Evolutionary conservation across 2,888 invertebrate species (phyloP), one percentile per base, ranked within the genome.

Genomic region (Apotomis betuletana): DNA sequence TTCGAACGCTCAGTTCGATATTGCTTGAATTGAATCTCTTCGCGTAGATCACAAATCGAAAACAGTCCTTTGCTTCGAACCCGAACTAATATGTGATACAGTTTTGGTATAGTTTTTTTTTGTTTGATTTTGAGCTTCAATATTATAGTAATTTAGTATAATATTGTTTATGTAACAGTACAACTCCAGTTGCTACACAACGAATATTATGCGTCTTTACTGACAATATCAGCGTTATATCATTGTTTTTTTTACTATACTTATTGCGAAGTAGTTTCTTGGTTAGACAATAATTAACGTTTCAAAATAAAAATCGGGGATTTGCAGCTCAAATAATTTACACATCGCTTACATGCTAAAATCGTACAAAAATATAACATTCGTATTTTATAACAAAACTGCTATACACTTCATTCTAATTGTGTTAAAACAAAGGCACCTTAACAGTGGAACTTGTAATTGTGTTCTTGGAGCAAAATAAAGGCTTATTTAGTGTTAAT

Each of bases 111-210:
- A 9, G 6, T 10, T 49, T 49, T 10, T 49, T 62, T 44, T 58
- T 27, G 60, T 36, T 51, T 67, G 44, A 62, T 74, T 75, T 59
- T 62, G 61, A 65, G 74, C 36, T 59, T 58, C 52, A 73, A 67
- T 74, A 52, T 74, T 67, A 73, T 74, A 49, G 46, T 13, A 52
- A 67, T 68, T 72, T 57, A 55, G 67, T 73, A 64, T 54, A 76
- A 69, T 73, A 55, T 69, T 67, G 69, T 75, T 75, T 76, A 76
- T 80, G 79, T 78, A 84, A 81, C 82, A 87, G 86, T 87, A 85
- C 87, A 87, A 87, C 86, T 88, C 87, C 86, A 68, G 86, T 87
- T 87, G 77, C 79, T 82, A 85, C 78, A 78, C 75, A 83, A 81
- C 74, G 44, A 54, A 72, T 64, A 72, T 59, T 67, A 65, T 60